Evolutionary conservation across 2,113 vertebrate genomes (phyloP), one percentile per base, ranked within the genome.

Genomic region (Motacilla tschutschensis): DNA sequence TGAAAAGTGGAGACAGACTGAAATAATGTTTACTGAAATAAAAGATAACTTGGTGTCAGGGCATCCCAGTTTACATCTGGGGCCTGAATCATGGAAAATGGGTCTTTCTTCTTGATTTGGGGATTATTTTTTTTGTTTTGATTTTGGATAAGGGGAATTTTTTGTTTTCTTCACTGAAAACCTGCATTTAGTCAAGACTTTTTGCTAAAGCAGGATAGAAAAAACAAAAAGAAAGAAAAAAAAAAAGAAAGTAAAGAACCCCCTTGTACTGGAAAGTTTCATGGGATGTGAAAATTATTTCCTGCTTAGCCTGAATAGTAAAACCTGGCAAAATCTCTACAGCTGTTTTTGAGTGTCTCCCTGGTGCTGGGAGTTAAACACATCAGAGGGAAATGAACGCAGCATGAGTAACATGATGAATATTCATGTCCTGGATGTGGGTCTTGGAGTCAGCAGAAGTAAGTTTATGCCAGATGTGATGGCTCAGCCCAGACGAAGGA

Each of bases 391-490:
- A 95, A 91, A 86, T 64, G 93, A 93, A 91, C 1, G 5, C 40
- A 76, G 70, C 57, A 63, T 91, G 87, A 94, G 79, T 93, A 89
- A 94, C 66, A 59, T 12, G 2, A 92, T 89, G 89, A 95, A 94
- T 94, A 95, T 94, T 93, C 87, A 92, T 89, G 58, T 83, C 87
- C 80, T 94, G 89, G 67, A 88, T 91, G 88, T 92, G 88, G 72
- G 51, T 86, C 90, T 87, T 84, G 91, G 79, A 95, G 59, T 83
- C 92, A 94, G 91, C 83, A 93, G 77, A 91, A 91, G 43, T 19
- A 26, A 90, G 71, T 40, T 89, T 41, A 57, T 89, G 89, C 87
- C 93, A 94, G 89, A 94, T 89, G 80, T 76, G 80, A 54, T 31
- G 71, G 78, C 70, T 90, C 71, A 92, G 71, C 60, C 51, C 65